These are phyloP conservation scores for Nothocercus nigrocapillus DNA, from an alignment of 2,113 vertebrate species.

Conservation along the genomic window DNA sequence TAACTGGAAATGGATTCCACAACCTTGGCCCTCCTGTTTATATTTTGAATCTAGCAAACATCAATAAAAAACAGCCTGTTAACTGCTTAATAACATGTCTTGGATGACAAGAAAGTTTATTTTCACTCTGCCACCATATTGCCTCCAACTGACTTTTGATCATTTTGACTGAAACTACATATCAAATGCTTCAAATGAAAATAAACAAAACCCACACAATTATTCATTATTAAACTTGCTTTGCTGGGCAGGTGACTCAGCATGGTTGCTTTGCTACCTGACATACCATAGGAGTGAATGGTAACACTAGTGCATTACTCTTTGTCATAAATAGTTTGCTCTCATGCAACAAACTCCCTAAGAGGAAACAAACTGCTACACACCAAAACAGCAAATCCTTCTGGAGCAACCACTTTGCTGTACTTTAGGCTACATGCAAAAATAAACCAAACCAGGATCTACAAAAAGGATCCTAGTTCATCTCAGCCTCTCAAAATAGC, in stretches of 20 bases:
- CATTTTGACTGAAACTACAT: not conserved
- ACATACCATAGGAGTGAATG: not conserved
- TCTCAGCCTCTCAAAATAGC: not conserved
- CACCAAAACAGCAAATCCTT: not conserved
- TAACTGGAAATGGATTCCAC: not conserved
- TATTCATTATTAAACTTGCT: not conserved
- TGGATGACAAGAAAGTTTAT: not conserved
- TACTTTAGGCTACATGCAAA: not conserved
- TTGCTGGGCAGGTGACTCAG: not conserved
- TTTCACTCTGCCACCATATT: rapidly evolving
- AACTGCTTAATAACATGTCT: not conserved
- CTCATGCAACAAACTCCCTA: not conserved
- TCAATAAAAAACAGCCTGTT: not conserved
- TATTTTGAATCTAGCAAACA: not conserved
- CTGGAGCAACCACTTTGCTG: not conserved
- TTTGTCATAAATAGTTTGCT: not conserved
- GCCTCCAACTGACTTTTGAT: not conserved
- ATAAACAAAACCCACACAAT: not conserved
- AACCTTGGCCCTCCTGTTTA: not conserved
- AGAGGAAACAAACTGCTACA: not conserved
- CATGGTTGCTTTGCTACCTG: not conserved
- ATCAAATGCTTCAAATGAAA: not conserved
- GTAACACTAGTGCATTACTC: not conserved
- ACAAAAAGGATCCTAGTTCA: not conserved
- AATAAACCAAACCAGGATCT: not conserved